phyloP scores from a whole-genome alignment of 1,140 invertebrate genomes.

The Brevipalpus yothersi region DNA sequence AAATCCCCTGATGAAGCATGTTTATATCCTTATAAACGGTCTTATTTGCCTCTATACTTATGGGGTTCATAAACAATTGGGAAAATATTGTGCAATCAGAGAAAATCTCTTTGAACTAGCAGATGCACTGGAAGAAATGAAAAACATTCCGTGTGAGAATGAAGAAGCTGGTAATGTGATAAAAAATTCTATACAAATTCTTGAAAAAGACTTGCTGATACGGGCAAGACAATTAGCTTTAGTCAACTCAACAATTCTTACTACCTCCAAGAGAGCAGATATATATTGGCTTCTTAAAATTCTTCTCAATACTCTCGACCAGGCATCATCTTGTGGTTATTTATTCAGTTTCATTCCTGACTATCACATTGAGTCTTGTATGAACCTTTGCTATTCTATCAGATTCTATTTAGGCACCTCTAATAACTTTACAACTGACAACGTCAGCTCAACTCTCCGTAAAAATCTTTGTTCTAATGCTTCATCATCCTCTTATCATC shows the following conservation, averaged over 20 bases:
- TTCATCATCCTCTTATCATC: neutral
- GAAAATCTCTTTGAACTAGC: conserved; percentile 32
- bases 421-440: neutral
- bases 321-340: conserved; percentile 30
- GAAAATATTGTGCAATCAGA: conserved; percentile 24
- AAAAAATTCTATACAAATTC: conserved; percentile 21
- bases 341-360: conserved; percentile 56
- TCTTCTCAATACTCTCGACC: conserved; percentile 28
- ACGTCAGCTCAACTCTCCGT: neutral
- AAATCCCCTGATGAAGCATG: conserved; percentile 10
- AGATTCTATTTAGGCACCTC: conserved; percentile 27
- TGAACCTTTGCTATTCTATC: conserved; percentile 34
- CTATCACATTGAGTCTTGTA: conserved; percentile 45
- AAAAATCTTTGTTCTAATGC: neutral
- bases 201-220: conserved; percentile 13
- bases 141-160: conserved; percentile 19
- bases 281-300: conserved; percentile 32
- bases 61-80: conserved; percentile 39
- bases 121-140: conserved; percentile 25
- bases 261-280: conserved; percentile 29
- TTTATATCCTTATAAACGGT: conserved; percentile 35
- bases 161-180: conserved; percentile 17
- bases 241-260: conserved; percentile 22
- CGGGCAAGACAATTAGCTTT: conserved; percentile 34
- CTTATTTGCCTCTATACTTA: conserved; percentile 39